A percentile compares a stretch with the other conserved stretches of the same genome.
phyloP scores from a whole-genome alignment of 2,888 invertebrate genomes.

The Noctua janthina region DNA sequence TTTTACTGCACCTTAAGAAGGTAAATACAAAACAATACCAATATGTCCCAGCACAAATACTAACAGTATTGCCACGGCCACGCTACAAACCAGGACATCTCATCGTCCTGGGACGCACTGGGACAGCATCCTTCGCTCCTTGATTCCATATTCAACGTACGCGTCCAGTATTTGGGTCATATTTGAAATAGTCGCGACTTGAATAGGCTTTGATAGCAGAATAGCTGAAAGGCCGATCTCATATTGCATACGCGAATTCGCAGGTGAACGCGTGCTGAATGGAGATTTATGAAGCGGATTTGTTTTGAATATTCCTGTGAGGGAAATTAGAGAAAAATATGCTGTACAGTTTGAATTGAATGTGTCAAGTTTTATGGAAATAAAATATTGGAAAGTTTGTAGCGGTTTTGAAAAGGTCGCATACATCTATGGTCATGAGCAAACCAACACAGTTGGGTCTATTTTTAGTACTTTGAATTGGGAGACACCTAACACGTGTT shows the following conservation, averaged over 20 bases:
- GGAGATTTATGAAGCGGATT: slow-evolving; percentile 53
- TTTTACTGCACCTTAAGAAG: not conserved
- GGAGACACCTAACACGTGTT: not conserved
- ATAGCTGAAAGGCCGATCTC: slow-evolving; percentile 59
- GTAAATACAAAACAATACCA: not conserved
- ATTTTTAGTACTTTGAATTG: not conserved
- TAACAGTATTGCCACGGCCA: slow-evolving; percentile 21
- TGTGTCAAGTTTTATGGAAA: slow-evolving; percentile 18
- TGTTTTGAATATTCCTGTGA: slow-evolving; percentile 51
- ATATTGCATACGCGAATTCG: slow-evolving; percentile 58
- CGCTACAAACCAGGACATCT: slow-evolving; percentile 5
- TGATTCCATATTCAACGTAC: slow-evolving; percentile 63
- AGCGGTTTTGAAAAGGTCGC: not conserved
- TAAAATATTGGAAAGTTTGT: slow-evolving; percentile 1
- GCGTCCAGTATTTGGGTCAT: slow-evolving; percentile 74
- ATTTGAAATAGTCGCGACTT: slow-evolving; percentile 73
- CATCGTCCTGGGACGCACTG: slow-evolving; percentile 42
- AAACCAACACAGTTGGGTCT: not conserved
- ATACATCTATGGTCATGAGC: not conserved
- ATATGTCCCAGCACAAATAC: slow-evolving; percentile 1
- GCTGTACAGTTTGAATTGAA: slow-evolving; percentile 11
- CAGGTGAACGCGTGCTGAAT: slow-evolving; percentile 58
- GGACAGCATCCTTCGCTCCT: slow-evolving; percentile 37
- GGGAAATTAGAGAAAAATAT: slow-evolving; percentile 36
- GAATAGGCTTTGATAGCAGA: slow-evolving; percentile 71